Evolutionary conservation across 1,140 invertebrate genomes (phyloP), one percentile per base, ranked within the genome.

Genomic region (Lysiphlebus fabarum): DNA sequence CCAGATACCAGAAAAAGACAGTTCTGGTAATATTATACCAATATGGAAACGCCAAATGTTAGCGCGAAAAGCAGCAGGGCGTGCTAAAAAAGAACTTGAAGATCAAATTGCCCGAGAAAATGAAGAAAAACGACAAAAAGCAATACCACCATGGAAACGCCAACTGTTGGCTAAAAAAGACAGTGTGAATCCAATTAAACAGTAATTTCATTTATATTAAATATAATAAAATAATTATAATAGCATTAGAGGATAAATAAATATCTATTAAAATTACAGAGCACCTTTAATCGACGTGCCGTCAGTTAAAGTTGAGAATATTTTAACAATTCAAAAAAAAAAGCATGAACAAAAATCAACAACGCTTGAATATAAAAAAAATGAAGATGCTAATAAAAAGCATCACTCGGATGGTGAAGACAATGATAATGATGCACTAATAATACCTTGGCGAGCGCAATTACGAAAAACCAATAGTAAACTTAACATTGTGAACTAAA

Each of bases 31-130:
- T 66, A 78, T 87, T 14, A 95, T 96, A 70, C 94, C 94, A 9
- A 88, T 88, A 14, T 96, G 95, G 94, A 96, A 96, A 74, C 79
- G 93, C 26, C 93, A 96, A 78, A 95, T 98, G 91, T 70, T 96
- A 71, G 94, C 94, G 0, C 89, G 92, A 67, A 93, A 96, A 74
- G 90, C 92, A 1, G 94, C 94, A 0, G 93, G 96, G 73, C 88
- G 90, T 62, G 94, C 94, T 2, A 87, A 90, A 59, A 91, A 91
- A 71, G 93, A 96, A 68, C 80, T 93, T 53, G 92, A 95, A 76
- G 91, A 93, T 72, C 85, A 90, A 64, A 78, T 92, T 68, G 85
- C 87, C 44, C 82, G 86, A 56, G 91, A 95, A 68, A 90, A 91
- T 3, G 93, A 96, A 76, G 88, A 91, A 64, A 87, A 91, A 63